Conservation (phyloP, 2,113 vertebrate genomes). For the Xenopus laevis region DNA sequence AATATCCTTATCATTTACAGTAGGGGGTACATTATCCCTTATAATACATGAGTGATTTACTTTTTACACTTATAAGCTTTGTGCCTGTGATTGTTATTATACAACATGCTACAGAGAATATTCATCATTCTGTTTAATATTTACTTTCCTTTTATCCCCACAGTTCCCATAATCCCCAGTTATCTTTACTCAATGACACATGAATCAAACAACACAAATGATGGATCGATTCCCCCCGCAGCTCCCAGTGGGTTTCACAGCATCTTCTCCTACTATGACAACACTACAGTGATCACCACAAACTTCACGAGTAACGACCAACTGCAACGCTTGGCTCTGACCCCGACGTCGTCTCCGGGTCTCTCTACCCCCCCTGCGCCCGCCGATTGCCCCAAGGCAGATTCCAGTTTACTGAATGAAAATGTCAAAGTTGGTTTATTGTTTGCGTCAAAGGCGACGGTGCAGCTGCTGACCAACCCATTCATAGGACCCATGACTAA, state of each 20-base stretch:
- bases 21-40: too few species aligned
- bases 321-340: constrained; percentile 17
- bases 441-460: constrained; percentile 94
- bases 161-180: constrained; percentile 97
- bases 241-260: constrained; percentile 65
- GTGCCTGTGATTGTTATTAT: too few species aligned
- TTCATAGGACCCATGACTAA: constrained; percentile 92
- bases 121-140: too few species aligned
- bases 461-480: constrained; percentile 92
- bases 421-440: constrained; percentile 89
- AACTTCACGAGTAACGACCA: constrained; percentile 51
- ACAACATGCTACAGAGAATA: too few species aligned
- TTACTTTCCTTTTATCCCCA: neutral
- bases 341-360: constrained; percentile 42
- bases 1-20: too few species aligned
- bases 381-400: constrained; percentile 70
- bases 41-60: too few species aligned
- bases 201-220: constrained; percentile 59
- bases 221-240: constrained; percentile 49
- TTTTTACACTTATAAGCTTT: too few species aligned
- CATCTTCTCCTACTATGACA: constrained; percentile 90
- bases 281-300: constrained; percentile 66
- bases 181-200: constrained; percentile 86
- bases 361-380: constrained; percentile 58
- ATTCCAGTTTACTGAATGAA: constrained; percentile 78